Evolutionary conservation across 2,888 invertebrate genomes (phyloP).

Genomic region (Clepsis dumicolana): DNA sequence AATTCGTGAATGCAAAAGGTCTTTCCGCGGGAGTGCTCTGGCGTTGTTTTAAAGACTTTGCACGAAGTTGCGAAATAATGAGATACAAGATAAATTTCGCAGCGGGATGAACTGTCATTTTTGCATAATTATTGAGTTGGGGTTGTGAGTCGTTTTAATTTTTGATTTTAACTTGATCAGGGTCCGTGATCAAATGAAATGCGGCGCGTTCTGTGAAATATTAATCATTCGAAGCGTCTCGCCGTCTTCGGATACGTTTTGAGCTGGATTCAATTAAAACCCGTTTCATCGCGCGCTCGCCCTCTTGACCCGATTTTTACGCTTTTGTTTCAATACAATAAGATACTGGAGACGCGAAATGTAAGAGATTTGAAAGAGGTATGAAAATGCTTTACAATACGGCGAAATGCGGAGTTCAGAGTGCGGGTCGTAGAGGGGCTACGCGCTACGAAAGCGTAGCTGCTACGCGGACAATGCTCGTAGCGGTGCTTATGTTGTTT

Average conservation of each 20-base stretch:
- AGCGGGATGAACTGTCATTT: conserved; percentile 25
- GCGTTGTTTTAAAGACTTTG: conserved; percentile 37
- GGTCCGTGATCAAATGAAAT: conserved; percentile 7
- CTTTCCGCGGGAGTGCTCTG: conserved; percentile 15
- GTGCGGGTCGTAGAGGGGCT: conserved; percentile 26
- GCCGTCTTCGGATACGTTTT: conserved; percentile 5
- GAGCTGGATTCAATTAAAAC: conserved; percentile 39
- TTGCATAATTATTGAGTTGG: conserved; percentile 38
- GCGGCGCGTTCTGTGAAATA: conserved; percentile 9
- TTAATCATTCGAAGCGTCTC: conserved; percentile 11
- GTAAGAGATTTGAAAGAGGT: conserved; percentile 31
- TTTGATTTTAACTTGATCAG: conserved; percentile 10
- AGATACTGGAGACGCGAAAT: conserved; percentile 58
- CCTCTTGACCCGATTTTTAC: conserved; percentile 73
- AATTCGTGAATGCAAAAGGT: conserved; percentile 20
- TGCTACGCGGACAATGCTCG: conserved; percentile 27
- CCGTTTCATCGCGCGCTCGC: conserved; percentile 49
- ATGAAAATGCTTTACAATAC: conserved; percentile 40
- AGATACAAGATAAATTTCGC: conserved; percentile 32
- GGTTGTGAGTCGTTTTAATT: conserved; percentile 16
- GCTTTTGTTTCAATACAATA: conserved; percentile 82
- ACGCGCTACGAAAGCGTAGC: conserved; percentile 29
- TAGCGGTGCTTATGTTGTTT: neutral
- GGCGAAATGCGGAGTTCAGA: neutral
- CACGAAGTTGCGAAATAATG: conserved; percentile 29